Evolutionary conservation across 2,113 vertebrate genomes (phyloP).

Genomic region (Dicaeum eximium): DNA sequence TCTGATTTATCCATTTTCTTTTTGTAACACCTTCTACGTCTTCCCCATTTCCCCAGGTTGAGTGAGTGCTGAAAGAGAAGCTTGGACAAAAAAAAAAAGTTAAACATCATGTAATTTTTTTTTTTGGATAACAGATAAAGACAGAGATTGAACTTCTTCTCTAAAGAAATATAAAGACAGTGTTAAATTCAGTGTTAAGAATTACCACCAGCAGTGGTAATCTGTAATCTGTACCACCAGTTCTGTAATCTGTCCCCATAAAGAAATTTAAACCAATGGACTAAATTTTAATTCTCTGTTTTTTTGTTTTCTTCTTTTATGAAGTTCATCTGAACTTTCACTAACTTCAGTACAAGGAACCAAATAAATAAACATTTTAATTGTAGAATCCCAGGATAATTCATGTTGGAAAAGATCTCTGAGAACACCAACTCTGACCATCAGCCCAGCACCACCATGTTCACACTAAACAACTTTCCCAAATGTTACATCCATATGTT

Average conservation of each 20-base stretch:
- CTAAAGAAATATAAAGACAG: not conserved
- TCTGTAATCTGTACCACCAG: too few species aligned
- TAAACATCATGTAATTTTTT: not conserved
- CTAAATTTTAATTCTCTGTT: not conserved
- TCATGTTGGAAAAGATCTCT: not conserved
- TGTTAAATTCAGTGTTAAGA: not conserved
- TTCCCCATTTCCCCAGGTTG: not conserved
- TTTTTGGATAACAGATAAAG: not conserved
- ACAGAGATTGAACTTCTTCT: not conserved
- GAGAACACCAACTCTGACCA: not conserved
- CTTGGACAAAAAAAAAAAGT: fast-evolving
- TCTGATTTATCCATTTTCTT: not conserved
- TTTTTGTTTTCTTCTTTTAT: not conserved
- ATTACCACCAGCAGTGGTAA: not conserved
- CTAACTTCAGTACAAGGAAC: not conserved
- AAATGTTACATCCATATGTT: not conserved
- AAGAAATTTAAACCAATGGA: not conserved
- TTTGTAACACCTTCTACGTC: not conserved
- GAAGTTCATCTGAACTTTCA: not conserved
- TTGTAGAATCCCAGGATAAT: not conserved
- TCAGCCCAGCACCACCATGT: fast-evolving
- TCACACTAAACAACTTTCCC: not conserved
- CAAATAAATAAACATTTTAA: not conserved
- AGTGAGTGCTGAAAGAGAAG: not conserved
- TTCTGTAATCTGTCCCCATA: not conserved